phyloP scores from a whole-genome alignment of 1,140 invertebrate genomes.

The Orchesella cincta region DNA sequence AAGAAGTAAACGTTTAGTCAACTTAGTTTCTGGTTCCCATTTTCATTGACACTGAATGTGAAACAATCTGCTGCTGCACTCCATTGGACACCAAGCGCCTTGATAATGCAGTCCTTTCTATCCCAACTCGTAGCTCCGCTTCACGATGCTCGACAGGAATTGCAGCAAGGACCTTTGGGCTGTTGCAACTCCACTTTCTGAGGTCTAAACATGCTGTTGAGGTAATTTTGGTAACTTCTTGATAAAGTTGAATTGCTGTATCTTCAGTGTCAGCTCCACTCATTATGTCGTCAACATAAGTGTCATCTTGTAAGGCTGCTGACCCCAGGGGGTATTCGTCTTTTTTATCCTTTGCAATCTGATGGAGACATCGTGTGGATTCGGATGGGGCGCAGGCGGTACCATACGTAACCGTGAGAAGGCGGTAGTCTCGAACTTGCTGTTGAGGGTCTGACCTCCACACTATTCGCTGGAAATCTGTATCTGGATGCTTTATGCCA shows the following conservation, averaged over 20 bases:
- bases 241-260: slow-evolving; percentile 30
- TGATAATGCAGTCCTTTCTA: no score
- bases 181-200: slow-evolving; percentile 26
- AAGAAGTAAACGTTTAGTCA: no score
- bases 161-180: slow-evolving; percentile 1
- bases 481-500: slow-evolving; percentile 32
- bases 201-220: slow-evolving; percentile 19
- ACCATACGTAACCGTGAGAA: slow-evolving; percentile 25
- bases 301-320: slow-evolving; percentile 20
- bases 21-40: no score
- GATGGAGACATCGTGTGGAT: slow-evolving; percentile 24
- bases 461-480: slow-evolving; percentile 42
- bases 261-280: slow-evolving; percentile 36
- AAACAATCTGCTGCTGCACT: not conserved
- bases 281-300: slow-evolving; percentile 19
- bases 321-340: slow-evolving; percentile 26
- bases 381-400: slow-evolving; percentile 28
- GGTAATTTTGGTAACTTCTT: slow-evolving; percentile 29
- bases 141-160: slow-evolving; percentile 41
- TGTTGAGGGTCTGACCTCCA: slow-evolving; percentile 37
- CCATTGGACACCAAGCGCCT: slow-evolving; percentile 9
- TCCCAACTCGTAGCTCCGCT: slow-evolving; percentile 1
- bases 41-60: no score
- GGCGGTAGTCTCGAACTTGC: not conserved
- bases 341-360: not conserved